phyloP scores from a whole-genome alignment of 2,113 vertebrate species.

The Macaca nemestrina region DNA sequence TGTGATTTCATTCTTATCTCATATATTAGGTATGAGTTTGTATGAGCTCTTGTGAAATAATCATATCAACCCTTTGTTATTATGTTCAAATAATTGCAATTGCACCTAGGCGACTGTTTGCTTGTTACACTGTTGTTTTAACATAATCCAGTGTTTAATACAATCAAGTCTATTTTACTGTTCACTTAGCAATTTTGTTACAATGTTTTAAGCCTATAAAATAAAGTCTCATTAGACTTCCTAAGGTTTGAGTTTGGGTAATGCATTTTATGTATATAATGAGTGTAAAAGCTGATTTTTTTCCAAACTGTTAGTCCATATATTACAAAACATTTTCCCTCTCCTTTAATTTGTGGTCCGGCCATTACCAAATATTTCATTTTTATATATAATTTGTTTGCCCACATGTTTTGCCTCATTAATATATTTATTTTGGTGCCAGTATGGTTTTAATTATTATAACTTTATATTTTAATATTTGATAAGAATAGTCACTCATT shows the following conservation, averaged over 20 bases:
- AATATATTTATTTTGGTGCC: constrained; percentile 15
- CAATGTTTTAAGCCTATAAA: constrained; percentile 17
- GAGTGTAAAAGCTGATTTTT: background rate
- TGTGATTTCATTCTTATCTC: background rate
- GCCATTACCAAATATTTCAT: constrained; percentile 39
- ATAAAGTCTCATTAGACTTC: background rate
- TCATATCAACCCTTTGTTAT: background rate
- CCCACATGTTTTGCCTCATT: constrained; percentile 36
- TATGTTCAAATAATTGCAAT: constrained; percentile 1
- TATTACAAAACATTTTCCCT: background rate
- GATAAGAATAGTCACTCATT: background rate
- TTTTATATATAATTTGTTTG: constrained; percentile 35
- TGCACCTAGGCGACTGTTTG: background rate
- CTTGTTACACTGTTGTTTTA: background rate
- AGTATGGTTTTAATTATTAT: constrained; percentile 51
- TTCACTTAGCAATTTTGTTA: constrained; percentile 34
- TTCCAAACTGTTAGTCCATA: background rate
- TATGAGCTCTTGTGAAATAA: background rate
- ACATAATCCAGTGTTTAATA: background rate
- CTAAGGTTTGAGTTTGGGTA: background rate
- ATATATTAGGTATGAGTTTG: background rate
- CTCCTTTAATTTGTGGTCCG: background rate
- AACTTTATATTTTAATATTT: constrained; percentile 61
- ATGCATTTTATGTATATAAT: background rate
- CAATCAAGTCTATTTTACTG: constrained; percentile 41